Evolutionary conservation across 2,888 invertebrate species (phyloP).

Genomic region (Drosophila prostipennis): DNA sequence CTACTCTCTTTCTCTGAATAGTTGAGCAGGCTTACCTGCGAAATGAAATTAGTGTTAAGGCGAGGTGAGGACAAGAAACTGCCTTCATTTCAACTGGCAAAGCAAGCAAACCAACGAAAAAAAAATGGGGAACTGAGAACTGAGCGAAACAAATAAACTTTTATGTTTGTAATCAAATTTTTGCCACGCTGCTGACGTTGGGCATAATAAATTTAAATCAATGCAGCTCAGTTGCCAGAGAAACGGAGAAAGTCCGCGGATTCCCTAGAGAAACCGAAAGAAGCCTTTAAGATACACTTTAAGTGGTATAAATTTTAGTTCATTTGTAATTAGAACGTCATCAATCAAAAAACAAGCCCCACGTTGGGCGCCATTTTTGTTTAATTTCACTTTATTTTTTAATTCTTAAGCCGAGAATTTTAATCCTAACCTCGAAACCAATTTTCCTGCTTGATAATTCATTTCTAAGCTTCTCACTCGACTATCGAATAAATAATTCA

Average conservation of each 20-base stretch:
- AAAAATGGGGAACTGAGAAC: conserved; percentile 35
- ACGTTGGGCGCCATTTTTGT: no score
- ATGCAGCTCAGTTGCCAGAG: conserved; percentile 33
- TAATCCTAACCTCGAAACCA: neutral
- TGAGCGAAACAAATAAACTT: conserved; percentile 69
- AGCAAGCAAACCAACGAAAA: conserved; percentile 23
- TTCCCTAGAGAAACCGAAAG: conserved; percentile 17
- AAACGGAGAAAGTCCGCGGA: neutral
- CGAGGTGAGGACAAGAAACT: conserved; percentile 35
- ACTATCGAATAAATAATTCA: neutral
- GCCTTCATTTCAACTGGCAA: conserved; percentile 29
- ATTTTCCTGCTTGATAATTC: neutral
- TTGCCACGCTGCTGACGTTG: conserved; percentile 58
- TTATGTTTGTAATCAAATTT: conserved; percentile 78
- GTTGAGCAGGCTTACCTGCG: conserved; percentile 32
- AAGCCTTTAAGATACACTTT: no score
- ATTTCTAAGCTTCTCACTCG: conserved; percentile 4
- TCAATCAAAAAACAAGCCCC: no score
- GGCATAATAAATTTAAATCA: conserved; percentile 75
- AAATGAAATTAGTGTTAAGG: conserved; percentile 76
- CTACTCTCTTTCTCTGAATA: conserved; percentile 12
- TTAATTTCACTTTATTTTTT: no score
- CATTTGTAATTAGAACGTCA: no score
- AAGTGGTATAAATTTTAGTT: no score
- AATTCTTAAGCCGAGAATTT: neutral